These are phyloP conservation scores for Dendrolimus kikuchii DNA, from an alignment of 1,140 invertebrate species.

Conservation along the genomic window DNA sequence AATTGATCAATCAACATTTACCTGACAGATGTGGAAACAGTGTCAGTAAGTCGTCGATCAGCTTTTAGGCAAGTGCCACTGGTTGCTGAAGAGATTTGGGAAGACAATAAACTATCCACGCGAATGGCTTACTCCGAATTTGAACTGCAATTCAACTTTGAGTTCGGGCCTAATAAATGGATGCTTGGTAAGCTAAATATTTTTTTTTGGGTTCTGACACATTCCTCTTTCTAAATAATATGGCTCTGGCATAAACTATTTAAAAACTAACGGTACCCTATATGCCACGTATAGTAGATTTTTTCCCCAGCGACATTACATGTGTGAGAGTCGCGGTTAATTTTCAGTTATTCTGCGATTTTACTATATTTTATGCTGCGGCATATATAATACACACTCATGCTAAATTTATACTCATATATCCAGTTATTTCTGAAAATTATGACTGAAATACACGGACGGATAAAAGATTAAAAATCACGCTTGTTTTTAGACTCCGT, in stretches of 20 bases:
- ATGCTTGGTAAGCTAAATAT: slow-evolving; percentile 20
- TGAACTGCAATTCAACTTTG: slow-evolving; percentile 42
- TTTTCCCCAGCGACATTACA: background rate
- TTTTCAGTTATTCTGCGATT: no score
- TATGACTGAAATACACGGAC: no score
- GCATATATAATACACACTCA: no score
- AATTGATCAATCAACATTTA: no score
- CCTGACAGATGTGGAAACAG: slow-evolving; percentile 27
- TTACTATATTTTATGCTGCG: no score
- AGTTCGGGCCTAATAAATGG: slow-evolving; percentile 25
- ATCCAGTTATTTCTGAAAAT: no score
- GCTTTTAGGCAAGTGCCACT: slow-evolving; percentile 30
- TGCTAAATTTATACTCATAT: no score
- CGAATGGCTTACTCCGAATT: slow-evolving; percentile 39
- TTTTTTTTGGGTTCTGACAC: no score
- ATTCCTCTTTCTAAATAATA: no score
- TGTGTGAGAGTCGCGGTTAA: background rate
- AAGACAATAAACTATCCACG: slow-evolving; percentile 19
- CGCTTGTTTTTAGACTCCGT: slow-evolving; percentile 25
- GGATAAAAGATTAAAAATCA: no score
- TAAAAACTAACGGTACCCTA: background rate
- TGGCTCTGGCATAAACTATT: no score
- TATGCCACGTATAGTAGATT: background rate
- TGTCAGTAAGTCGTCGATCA: slow-evolving; percentile 20
- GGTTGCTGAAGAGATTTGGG: slow-evolving; percentile 30